Evolutionary conservation across 2,113 vertebrate species (phyloP).

Genomic region (Mandrillus leucophaeus): DNA sequence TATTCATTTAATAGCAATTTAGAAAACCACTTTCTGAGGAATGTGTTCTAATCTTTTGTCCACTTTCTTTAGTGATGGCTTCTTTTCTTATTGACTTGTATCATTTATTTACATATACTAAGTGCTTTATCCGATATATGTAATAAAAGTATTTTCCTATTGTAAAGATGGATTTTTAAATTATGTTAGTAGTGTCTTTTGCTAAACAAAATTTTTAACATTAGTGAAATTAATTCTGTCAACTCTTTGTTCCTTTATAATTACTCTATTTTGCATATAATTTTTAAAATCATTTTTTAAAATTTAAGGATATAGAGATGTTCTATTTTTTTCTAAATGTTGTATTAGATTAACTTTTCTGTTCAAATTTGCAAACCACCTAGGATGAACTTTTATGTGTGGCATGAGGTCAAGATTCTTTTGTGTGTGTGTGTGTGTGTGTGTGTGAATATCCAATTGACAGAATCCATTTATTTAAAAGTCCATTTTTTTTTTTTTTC

Average conservation of each 20-base stretch:
- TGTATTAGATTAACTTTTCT: not conserved
- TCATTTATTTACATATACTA: not conserved
- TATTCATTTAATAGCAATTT: not conserved
- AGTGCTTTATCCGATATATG: not conserved
- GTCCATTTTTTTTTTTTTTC: not conserved
- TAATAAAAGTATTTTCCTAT: not conserved
- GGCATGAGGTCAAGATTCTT: not conserved
- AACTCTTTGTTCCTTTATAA: not conserved
- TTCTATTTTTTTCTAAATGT: not conserved
- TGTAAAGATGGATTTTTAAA: not conserved
- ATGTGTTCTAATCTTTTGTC: not conserved
- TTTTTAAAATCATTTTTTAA: not conserved
- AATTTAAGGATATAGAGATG: not conserved
- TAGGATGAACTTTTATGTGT: not conserved
- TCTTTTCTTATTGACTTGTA: not conserved
- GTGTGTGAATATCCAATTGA: not conserved
- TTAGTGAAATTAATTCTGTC: not conserved
- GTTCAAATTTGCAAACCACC: not conserved
- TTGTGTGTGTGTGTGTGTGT: not conserved
- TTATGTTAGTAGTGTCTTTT: not conserved
- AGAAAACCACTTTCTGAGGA: not conserved
- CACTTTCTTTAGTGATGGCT: not conserved
- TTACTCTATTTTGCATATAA: not conserved
- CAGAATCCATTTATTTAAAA: not conserved
- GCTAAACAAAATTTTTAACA: not conserved